phyloP scores from a whole-genome alignment of 2,888 invertebrate species.

The Halictus ligatus region DNA sequence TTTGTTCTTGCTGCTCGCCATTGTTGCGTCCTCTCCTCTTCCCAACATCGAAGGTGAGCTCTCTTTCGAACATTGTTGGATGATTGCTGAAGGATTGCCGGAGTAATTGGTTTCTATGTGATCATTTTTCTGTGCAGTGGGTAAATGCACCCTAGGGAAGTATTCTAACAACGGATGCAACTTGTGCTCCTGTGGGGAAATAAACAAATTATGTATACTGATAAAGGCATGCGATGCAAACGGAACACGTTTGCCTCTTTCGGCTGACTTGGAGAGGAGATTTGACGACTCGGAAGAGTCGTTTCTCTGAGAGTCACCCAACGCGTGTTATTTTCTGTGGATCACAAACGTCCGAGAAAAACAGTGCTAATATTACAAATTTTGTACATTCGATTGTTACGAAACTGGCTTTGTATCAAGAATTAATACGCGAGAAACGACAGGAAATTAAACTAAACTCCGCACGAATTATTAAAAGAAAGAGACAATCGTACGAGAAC shows the following conservation, averaged over 20 bases:
- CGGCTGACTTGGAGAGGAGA: no score
- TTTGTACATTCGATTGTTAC: neutral
- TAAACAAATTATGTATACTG: no score
- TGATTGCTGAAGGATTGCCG: neutral
- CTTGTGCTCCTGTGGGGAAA: no score
- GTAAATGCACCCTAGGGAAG: neutral
- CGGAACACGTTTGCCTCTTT: no score
- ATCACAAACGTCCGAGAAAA: neutral
- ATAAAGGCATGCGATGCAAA: no score
- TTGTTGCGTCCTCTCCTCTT: neutral
- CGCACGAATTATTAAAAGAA: neutral
- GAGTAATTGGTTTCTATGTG: neutral
- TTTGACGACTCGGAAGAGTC: no score
- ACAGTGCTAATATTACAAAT: neutral
- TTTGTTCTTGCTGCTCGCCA: neutral
- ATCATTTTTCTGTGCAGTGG: neutral
- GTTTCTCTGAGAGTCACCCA: no score
- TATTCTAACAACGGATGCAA: slow-evolving; percentile 4
- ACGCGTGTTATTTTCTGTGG: neutral
- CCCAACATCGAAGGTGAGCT: neutral
- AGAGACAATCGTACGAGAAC: neutral
- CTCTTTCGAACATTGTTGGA: neutral
- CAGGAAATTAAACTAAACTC: neutral
- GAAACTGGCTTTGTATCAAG: neutral
- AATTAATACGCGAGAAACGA: neutral